Evolutionary conservation across 2,888 invertebrate genomes (phyloP).

Genomic region (Exephanes ischioxanthus): DNA sequence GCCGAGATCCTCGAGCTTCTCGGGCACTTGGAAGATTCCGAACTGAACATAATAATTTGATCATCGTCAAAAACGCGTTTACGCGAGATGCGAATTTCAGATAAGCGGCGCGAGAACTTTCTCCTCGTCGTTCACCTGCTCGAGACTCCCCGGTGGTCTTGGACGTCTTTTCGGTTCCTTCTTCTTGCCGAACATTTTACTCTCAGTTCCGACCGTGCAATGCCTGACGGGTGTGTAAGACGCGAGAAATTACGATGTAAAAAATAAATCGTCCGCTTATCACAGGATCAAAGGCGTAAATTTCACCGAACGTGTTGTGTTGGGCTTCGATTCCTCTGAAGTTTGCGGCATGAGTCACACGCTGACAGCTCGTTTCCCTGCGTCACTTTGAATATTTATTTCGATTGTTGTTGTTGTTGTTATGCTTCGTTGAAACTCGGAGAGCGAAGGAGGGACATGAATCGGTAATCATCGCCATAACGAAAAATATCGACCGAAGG

Average conservation of each 20-base stretch:
- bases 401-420: neutral
- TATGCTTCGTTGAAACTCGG: neutral
- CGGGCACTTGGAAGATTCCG: conserved; percentile 91
- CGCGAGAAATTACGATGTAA: conserved; percentile 7
- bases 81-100: neutral
- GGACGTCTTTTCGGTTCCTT: conserved; percentile 78
- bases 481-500: neutral
- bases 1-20: conserved; percentile 87
- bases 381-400: conserved; percentile 42
- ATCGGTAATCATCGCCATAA: neutral
- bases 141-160: conserved; percentile 78
- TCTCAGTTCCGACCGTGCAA: neutral
- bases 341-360: conserved; percentile 59
- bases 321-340: conserved; percentile 28
- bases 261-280: neutral
- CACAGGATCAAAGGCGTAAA: neutral
- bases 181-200: conserved; percentile 80
- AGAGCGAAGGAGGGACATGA: neutral
- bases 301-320: conserved; percentile 22
- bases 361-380: conserved; percentile 50
- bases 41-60: conserved; percentile 86
- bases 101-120: neutral
- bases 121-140: conserved; percentile 75
- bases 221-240: neutral
- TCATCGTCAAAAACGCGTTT: conserved; percentile 8